Conservation (phyloP, 2,797 vertebrate species). For the Gadopsis bispinosus region DNA sequence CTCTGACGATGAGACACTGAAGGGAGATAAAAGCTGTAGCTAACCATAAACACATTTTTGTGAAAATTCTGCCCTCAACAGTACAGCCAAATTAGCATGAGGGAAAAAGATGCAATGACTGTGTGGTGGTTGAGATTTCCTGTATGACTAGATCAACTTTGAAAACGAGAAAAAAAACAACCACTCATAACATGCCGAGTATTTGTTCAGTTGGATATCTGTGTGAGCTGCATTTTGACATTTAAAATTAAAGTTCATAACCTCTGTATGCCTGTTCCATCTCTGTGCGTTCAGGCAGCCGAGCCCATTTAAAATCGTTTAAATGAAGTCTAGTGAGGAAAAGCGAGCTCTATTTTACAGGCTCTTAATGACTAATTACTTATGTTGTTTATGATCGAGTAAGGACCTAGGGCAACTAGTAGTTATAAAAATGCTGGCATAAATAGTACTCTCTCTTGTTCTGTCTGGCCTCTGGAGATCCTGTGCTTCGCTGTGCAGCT, state of each 20-base stretch:
- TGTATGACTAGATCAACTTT: not conserved
- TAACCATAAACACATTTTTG: not conserved
- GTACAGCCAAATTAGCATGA: not conserved
- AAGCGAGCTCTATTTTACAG: not conserved
- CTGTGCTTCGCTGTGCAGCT: constrained; percentile 7
- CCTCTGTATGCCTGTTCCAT: not conserved
- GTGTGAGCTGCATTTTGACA: not conserved
- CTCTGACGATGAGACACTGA: constrained; percentile 2
- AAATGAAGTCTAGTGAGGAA: not conserved
- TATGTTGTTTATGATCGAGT: constrained; percentile 2
- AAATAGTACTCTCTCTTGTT: constrained; percentile 15
- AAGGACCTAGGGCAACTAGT: not conserved
- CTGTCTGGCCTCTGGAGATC: constrained; percentile 10
- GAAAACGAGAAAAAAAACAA: not conserved
- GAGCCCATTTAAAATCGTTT: not conserved
- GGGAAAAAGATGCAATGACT: not conserved
- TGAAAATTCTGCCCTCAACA: not conserved
- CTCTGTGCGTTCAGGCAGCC: not conserved
- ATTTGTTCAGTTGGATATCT: not conserved
- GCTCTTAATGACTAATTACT: not conserved
- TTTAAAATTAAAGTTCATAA: not conserved
- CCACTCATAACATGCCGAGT: no score
- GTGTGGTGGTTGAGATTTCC: not conserved
- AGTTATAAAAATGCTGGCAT: not conserved
- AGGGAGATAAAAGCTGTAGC: not conserved